Evolutionary conservation across 2,797 vertebrate species (phyloP), one percentile per base, ranked within the genome.

Genomic region (Neomorphus geoffroyi): DNA sequence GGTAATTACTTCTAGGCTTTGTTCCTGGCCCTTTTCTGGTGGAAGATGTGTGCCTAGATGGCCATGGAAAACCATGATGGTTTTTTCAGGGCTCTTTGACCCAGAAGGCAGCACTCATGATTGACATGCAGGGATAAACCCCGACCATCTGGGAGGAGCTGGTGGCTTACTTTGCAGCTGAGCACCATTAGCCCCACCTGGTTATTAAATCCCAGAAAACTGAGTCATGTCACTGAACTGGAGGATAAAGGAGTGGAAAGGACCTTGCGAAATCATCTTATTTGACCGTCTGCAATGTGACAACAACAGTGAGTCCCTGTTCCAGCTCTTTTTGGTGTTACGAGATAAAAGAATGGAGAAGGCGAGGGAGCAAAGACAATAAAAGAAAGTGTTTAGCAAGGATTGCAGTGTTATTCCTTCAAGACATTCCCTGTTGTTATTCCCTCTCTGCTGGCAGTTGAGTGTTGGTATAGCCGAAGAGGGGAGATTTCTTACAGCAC

Each of bases 171-270:
- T 78, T 66, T 62, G 58, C 86, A 94, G 82, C 87, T 94, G 82
- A 92, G 75, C 43, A 75, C 66, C 56, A 80, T 90, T 91, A 91
- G 79, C 17, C 13, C 58, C 77, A 86, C 26, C 85, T 84, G 85
- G 58, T 10, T 77, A 46, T 56, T 94, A 81, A 91, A 82, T 75
- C 73, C 46, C 79, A 91, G 92, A 70, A 93, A 92, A 90, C 3
- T 53, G 64, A 90, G 78, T 58, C 39, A 2, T 41, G 45, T 72
- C 74, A 86, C 28, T 84, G 32, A 77, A 48, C 11, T 73, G 56
- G 54, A 88, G 48, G 53, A 86, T 61, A 77, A 71, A 88, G 3
- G 56, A 35, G 7, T n/a, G 18, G 66, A 80, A 21, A 10, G 8
- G 26, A 74, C 3, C 8, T 43, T 27, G 5, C 33, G 46, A 62